Evolutionary conservation across 2,797 vertebrate species (phyloP).

Genomic region (Tympanoctomys barrerae): DNA sequence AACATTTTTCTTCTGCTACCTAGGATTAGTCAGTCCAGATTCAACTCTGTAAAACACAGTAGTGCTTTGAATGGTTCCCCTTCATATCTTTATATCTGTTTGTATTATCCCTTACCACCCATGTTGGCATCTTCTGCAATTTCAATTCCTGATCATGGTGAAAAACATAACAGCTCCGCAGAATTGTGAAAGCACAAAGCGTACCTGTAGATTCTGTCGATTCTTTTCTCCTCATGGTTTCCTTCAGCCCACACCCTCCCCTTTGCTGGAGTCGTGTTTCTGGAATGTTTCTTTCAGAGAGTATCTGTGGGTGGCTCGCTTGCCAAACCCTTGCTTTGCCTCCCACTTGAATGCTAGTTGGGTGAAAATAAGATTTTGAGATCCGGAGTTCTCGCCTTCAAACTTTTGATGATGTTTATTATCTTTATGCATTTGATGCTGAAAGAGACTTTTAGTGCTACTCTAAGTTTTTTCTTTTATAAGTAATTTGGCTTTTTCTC

Average conservation of each 20-base stretch:
- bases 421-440: neutral
- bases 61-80: neutral
- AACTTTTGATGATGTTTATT: neutral
- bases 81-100: neutral
- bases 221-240: conserved; percentile 8
- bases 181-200: neutral
- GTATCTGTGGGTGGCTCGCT: conserved; percentile 55
- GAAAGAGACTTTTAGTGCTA: neutral
- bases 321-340: neutral
- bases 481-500: neutral
- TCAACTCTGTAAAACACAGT: neutral
- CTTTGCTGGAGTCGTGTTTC: conserved; percentile 26
- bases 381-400: neutral
- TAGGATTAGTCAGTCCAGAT: neutral
- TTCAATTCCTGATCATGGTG: neutral
- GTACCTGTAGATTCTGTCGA: neutral
- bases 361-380: neutral
- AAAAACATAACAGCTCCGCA: neutral
- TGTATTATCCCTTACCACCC: neutral
- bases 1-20: neutral
- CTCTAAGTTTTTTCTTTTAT: neutral
- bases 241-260: neutral
- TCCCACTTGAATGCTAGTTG: conserved; percentile 51
- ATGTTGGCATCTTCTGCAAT: neutral
- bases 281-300: conserved; percentile 40